phyloP scores from a whole-genome alignment of 2,888 invertebrate species.

The Palloptera scutellata region DNA sequence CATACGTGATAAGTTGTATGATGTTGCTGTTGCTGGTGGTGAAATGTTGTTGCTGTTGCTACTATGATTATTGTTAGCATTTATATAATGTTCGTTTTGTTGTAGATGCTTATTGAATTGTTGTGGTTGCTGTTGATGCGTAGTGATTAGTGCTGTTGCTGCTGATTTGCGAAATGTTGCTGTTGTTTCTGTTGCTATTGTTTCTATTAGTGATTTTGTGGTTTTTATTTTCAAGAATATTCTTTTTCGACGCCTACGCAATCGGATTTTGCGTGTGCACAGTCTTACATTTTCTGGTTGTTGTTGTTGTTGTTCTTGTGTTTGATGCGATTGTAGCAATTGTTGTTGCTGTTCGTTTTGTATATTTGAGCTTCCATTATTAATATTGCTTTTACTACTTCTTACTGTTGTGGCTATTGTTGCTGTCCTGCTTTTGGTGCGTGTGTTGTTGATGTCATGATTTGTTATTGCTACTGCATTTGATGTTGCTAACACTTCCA shows the following conservation, averaged over 20 bases:
- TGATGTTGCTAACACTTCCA: not conserved
- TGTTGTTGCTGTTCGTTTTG: conserved; percentile 41
- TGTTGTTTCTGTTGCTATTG: conserved; percentile 32
- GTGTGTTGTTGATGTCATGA: conserved; percentile 21
- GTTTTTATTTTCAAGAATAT: conserved; percentile 40
- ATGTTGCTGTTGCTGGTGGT: conserved; percentile 26
- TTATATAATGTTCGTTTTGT: no score
- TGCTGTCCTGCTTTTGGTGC: conserved; percentile 30
- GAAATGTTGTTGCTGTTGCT: conserved; percentile 8
- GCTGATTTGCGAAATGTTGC: conserved; percentile 26
- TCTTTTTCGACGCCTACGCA: conserved; percentile 58
- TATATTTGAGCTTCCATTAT: conserved; percentile 32
- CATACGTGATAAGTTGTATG: conserved; percentile 21
- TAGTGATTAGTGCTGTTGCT: conserved; percentile 31
- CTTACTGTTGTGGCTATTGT: conserved; percentile 14
- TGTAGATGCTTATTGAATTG: no score
- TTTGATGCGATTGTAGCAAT: conserved; percentile 33
- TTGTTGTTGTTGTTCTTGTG: no score
- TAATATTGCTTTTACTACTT: conserved; percentile 30
- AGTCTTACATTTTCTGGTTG: conserved; percentile 56
- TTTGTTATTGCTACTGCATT: conserved; percentile 21
- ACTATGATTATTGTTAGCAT: no score
- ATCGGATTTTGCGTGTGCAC: conserved; percentile 57
- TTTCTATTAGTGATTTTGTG: conserved; percentile 33
- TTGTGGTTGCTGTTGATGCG: not conserved